A percentile compares a stretch with the other conserved stretches of the same genome.
Evolutionary conservation across 2,797 vertebrate species (phyloP).

Genomic region (Schizopygopsis malacanthus): DNA sequence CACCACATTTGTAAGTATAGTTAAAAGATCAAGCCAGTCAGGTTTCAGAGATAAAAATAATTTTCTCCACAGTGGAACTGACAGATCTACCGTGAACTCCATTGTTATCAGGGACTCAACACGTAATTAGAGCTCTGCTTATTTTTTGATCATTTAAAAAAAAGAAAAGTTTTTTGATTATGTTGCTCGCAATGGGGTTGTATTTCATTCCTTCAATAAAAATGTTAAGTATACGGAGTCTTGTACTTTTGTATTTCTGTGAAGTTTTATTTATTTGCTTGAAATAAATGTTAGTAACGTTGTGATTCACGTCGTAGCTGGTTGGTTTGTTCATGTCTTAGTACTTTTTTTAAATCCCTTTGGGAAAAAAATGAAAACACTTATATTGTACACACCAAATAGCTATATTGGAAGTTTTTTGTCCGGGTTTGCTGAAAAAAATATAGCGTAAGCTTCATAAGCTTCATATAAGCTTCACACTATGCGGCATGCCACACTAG

Average conservation of each 20-base stretch:
- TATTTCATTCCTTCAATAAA: neutral
- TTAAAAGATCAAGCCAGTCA: neutral
- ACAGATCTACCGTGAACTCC: neutral
- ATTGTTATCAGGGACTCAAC: neutral
- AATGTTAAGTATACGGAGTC: neutral
- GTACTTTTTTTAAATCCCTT: too few species aligned
- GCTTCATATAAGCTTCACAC: neutral
- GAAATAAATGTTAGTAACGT: neutral
- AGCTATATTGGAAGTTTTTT: neutral
- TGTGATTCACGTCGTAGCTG: neutral
- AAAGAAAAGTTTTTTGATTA: too few species aligned
- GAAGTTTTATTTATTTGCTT: neutral
- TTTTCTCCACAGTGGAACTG: neutral
- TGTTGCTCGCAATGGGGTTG: neutral
- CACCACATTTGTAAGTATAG: neutral
- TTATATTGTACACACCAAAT: neutral
- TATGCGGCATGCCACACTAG: neutral
- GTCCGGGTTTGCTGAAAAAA: neutral
- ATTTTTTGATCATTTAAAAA: neutral
- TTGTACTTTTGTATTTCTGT: neutral
- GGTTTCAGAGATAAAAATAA: neutral
- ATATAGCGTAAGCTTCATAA: neutral
- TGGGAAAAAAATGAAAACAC: neutral
- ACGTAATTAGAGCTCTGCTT: neutral
- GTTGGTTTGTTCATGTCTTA: neutral